phyloP scores from a whole-genome alignment of 2,888 invertebrate genomes.

The Synanthedon formicaeformis region DNA sequence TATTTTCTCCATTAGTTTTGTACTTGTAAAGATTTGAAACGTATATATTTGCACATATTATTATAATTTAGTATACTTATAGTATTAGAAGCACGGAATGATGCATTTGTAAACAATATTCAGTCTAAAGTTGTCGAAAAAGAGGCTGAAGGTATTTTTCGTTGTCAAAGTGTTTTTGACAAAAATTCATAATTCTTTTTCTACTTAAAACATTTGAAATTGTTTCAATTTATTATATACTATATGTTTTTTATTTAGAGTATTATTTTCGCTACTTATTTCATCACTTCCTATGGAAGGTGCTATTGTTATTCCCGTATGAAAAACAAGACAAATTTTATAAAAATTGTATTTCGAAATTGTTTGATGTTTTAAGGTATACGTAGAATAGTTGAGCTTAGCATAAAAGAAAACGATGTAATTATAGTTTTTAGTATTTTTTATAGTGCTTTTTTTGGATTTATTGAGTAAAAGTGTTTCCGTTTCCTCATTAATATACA shows the following conservation, averaged over 20 bases:
- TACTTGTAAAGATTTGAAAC: background rate
- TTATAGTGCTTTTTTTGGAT: too few relatives aligned
- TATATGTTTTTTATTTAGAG: background rate
- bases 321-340: constrained; percentile 1
- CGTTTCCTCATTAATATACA: constrained; percentile 5
- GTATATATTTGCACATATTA: too few relatives aligned
- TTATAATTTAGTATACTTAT: background rate
- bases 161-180: too few relatives aligned
- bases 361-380: background rate
- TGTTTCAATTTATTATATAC: background rate
- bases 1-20: background rate
- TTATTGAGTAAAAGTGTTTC: too few relatives aligned
- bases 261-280: constrained; percentile 2
- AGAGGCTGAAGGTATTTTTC: too few relatives aligned
- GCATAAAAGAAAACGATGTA: background rate
- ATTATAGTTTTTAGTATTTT: too few relatives aligned
- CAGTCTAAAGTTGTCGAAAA: background rate
- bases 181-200: background rate
- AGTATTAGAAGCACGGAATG: background rate
- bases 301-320: constrained; percentile 20
- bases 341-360: constrained; percentile 3
- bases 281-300: constrained; percentile 40
- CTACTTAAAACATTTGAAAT: background rate
- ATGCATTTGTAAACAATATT: background rate
- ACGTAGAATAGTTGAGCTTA: background rate